A percentile compares a stretch with the other conserved stretches of the same genome.
These are phyloP conservation scores for Triplophysa yarkandensis DNA, from an alignment of 2,797 vertebrate species.

Conservation along the genomic window DNA sequence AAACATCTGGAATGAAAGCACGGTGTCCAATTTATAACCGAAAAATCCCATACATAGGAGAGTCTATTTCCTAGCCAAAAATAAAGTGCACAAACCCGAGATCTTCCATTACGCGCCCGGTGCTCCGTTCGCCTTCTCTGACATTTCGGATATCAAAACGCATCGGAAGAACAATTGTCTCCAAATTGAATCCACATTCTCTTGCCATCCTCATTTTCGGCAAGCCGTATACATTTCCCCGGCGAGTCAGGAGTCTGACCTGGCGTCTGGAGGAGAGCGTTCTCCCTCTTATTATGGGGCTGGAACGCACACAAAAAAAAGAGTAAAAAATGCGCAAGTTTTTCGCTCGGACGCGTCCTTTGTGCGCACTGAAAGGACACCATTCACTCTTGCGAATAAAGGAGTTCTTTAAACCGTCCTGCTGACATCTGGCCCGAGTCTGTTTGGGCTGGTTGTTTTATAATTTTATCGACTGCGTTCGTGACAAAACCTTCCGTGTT, in stretches of 20 bases:
- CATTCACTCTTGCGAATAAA: constrained; percentile 67
- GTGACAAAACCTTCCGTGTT: constrained; percentile 57
- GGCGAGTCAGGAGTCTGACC: constrained; percentile 45
- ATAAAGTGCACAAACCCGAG: constrained; percentile 41
- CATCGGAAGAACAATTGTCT: constrained; percentile 50
- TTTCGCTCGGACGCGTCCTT: constrained; percentile 83
- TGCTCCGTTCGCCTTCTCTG: constrained; percentile 50
- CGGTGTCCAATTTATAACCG: constrained; percentile 11
- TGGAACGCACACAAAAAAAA: constrained; percentile 59
- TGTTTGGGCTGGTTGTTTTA: constrained; percentile 72
- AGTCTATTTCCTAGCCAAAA: constrained; percentile 25
- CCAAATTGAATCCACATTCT: constrained; percentile 56
- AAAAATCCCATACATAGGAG: constrained; percentile 33
- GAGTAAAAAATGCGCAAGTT: constrained; percentile 70
- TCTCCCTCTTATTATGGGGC: constrained; percentile 62
- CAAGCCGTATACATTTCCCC: constrained; percentile 36
- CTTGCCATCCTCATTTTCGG: constrained; percentile 36
- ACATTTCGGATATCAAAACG: constrained; percentile 44
- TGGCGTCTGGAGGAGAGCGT: constrained; percentile 50
- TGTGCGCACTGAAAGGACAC: constrained; percentile 78
- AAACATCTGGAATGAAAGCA: constrained; percentile 20
- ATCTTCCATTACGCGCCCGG: constrained; percentile 47
- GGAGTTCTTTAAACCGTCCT: constrained; percentile 61
- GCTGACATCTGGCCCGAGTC: constrained; percentile 79
- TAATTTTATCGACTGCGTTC: constrained; percentile 60